Evolutionary conservation across 2,113 vertebrate species (phyloP), one percentile per base, ranked within the genome.

Genomic region (Tetraodon nigroviridis): DNA sequence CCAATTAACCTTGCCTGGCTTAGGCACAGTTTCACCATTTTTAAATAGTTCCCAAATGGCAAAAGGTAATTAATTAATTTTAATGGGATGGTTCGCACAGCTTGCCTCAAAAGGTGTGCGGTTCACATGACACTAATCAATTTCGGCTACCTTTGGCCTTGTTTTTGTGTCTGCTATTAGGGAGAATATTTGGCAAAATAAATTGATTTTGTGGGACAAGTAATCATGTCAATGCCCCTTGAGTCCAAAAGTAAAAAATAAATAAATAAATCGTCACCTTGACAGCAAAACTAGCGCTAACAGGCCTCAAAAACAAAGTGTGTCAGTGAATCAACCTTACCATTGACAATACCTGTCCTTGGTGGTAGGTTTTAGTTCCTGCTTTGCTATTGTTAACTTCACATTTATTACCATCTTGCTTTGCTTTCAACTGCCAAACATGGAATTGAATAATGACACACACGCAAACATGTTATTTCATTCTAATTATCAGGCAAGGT

Each of bases 1-100:
- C 79, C 85, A 89, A 91, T 91, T 91, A 91, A 88, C 90, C 89
- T 85, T 72, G 54, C 67, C 60, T 75, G 80, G 84, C 84, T 80
- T 84, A 82, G 76, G 77, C 82, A 86, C 85, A 87, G 79, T 87
- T 87, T 84, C 7, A 74, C 73, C 83, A 86, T 85, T 85, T 89
- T 87, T 81, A 81, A 80, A 86, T 76, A 61, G 83, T 73, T 90
- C 88, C 89, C 85, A 68, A 80, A 80, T 78, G 86, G 78, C 81
- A 74, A 82, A 75, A 64, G 76, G 80, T 85, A 86, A 87, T 90
- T 84, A 88, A 87, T 83, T 84, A 86, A 88, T 81, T 82, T 85
- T 85, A 84, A 81, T 85, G 68, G 81, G 78, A 81, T 49, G 71
- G 68, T 72, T 77, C 67, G 82, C 68, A 77, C 82, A 84, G 79